Evolutionary conservation across 2,888 invertebrate species (phyloP), one percentile per base, ranked within the genome.

Genomic region (Trichopria drosophilae): DNA sequence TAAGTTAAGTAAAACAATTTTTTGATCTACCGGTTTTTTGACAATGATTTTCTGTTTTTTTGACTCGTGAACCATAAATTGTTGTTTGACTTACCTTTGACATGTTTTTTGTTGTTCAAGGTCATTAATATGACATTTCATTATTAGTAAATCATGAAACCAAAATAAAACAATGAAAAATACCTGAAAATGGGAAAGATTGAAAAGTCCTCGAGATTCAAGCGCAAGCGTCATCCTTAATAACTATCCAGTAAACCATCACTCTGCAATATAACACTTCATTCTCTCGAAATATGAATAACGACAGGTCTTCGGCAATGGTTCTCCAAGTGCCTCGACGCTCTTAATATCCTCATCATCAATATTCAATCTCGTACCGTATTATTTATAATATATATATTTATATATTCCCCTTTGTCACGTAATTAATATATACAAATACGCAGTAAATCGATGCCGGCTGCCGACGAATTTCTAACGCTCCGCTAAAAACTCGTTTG

Each of bases 341-440:
- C 26, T 55, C 36, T 4, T 45, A 34, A 13, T 12, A 7, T 35
- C 6, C 63, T 61, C 55, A 67, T 66, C 64, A 66, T 62, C 67
- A 67, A 65, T 67, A 67, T 69, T 69, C 62, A 68, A 67, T 68
- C 65, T 67, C 64, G 57, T 70, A 68, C 59, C 67, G 58, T 69
- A 67, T 65, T 70, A 70, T 71, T 67, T 72, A 68, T 71, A 70
- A 68, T 71, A 68, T 67, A 64, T 66, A 60, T 68, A 64, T 68
- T 58, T 65, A 59, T 64, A 55, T 64, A 61, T 65, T 28, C 13
- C 16, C 10, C 10, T 47, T 62, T 57, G 52, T 51, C 61, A 55
- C 58, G 61, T 48, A 49, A 59, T 63, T 58, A 62, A 60, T 63
- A 61, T 66, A 63, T 71, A 65, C 68, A 61, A 64, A n/a, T 43